Evolutionary conservation across 2,113 vertebrate genomes (phyloP), one percentile per base, ranked within the genome.

Genomic region (Periophthalmodon schlosseri): DNA sequence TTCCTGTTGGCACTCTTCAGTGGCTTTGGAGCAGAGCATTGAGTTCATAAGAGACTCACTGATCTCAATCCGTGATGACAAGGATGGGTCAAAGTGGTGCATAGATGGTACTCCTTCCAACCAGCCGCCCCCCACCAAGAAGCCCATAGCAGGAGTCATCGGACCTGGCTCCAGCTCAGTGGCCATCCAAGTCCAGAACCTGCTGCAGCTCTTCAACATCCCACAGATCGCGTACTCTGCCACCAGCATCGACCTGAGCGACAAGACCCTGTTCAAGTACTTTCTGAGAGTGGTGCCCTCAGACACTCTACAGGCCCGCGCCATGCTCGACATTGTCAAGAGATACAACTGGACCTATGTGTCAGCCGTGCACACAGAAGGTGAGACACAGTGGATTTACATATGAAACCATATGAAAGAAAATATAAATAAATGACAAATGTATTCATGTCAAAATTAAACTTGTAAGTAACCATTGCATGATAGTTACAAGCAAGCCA

Each of bases 331-430:
- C 81, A 99, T 99, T 52, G 97, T 99, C 77, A 96, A 98, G 79
- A 94, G 95, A 4, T 98, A 99, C 94, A 99, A 99, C 89, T 99
- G 98, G 98, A 99, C 98, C 74, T 99, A 99, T 65, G 97, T 99
- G 69, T 99, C 98, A 1, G 97, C 98, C 0, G 96, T 99, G 61
- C 97, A 99, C 91, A 99, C 98, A 0, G 98, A 99, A 94, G 98
- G 98, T 99, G 93, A 95, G 96, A 78, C 46, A 9, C 47, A 44
- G 56, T 47, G 68, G 69, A 72, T 65, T 65, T 11, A 52, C 36
- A 23, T 46, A 0, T 1, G 5, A 69, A 9, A 20, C 4, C 36
- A 18, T 15, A 52, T 18, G 5, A 6, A 1, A 54, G 5, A n/a
- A 3, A 24, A 24, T 24, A 23, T 14, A 4, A 12, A 5, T 58